Base-by-base conservation (phyloP, 2,888 invertebrate species). In the Siphlonurus alternatus region DNA sequence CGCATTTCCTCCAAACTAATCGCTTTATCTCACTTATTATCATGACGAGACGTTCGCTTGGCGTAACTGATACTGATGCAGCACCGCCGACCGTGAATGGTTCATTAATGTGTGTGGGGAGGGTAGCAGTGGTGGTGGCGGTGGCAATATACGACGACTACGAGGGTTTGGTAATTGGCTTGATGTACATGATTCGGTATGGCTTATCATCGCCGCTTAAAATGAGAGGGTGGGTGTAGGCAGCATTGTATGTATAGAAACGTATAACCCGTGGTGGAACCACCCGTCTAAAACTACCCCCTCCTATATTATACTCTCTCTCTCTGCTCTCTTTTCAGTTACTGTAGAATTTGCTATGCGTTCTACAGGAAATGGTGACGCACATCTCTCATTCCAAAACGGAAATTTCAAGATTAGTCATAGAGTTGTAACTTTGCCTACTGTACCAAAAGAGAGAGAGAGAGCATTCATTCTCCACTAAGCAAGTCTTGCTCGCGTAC, bases 361-460 rank as follows among this genome's bases (percentile, higher is more conserved):
- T 38, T 38, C 38, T 38, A 10, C 38, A 38, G 38, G 38, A 38
- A 38, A 38, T 38, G 38, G 38, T 38, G 56, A 56, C 56, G 56
- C 22, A 22, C 56, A 56, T 72, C 74, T 72, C 72, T 74, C 75
- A 74, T 75, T 75, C 73, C 73, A 72, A 68, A 68, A 72, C 74
- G 75, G 75, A 75, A 74, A 74, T 73, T 74, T 73, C 74, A 69
- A 74, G 75, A 75, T 75, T 75, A 75, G 74, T 75, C 75, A 75
- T 75, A 75, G 56, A 22, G 56, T 56, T 38, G 38, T 38, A 38
- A 38, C 38, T 38, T 38, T 38, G 38, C 38, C 38, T 15, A 38
- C 38, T 38, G 38, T 38, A 38, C 7, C 38, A 38, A 38, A 15
- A 38, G 15, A 15, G 7, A 38, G 15, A 38, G 15, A 38, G 38